Conservation (phyloP, 2,113 vertebrate species). For the Thermophis baileyi region DNA sequence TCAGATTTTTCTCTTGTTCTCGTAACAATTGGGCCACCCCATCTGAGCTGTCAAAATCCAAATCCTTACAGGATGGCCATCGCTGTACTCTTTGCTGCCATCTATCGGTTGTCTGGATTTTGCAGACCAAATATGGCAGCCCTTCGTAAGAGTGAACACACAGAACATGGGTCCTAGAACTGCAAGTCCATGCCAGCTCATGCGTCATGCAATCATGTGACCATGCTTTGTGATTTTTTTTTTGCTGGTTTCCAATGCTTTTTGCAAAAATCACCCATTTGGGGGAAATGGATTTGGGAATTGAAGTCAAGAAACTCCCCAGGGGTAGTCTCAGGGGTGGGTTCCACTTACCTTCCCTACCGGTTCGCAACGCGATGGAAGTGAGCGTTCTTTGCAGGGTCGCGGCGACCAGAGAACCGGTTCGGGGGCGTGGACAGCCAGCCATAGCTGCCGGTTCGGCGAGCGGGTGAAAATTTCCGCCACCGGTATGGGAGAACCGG, state of each 20-base stretch:
- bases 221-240: not conserved
- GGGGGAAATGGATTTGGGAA: not conserved
- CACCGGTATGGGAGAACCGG: no score
- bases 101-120: not conserved
- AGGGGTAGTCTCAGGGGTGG: no score
- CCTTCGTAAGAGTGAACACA: not conserved
- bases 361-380: no score
- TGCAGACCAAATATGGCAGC: not conserved
- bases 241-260: not conserved
- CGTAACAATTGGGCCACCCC: not conserved
- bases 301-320: not conserved
- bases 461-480: no score
- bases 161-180: not conserved
- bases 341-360: no score
- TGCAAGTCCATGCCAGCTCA: not conserved
- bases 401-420: no score
- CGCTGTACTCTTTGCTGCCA: not conserved
- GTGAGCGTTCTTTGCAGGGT: no score
- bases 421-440: no score
- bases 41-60: not conserved
- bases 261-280: not conserved
- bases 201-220: not conserved
- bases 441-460: no score
- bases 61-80: not conserved
- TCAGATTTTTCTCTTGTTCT: not conserved